Base-by-base conservation (phyloP, 2,888 invertebrate species). In the Baccha elongata region DNA sequence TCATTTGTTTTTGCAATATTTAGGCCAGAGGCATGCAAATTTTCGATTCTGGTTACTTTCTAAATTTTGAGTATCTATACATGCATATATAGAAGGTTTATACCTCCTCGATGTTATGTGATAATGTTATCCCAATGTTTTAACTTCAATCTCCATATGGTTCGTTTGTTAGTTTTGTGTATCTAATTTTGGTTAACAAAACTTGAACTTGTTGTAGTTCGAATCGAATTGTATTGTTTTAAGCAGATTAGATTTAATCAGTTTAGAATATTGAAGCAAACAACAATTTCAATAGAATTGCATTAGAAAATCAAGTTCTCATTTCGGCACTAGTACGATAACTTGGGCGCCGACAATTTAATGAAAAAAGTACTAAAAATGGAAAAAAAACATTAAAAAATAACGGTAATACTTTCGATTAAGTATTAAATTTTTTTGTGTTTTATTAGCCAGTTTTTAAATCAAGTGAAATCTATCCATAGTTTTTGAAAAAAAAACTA, bases 1-100 rank as follows among this genome's bases (percentile, higher is more conserved):
- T 58, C 42, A 21, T 46, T 19, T 58, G 23, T 58, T 58, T 58
- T 40, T 58, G 58, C 58, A 58, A 42, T 23, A 42, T 42, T 58
- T 58, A 58, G 17, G 8, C 40, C 40, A 15, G 58, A 26, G 23
- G 40, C 26, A 4, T 40, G 42, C 8, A 11, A 35, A 11, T 42
- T 42, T 58, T 17, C 17, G 11, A 15, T 23, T 58, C 23, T 58
- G 15, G 58, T 26, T 11, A 42, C 58, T 10, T 1, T 58, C 42
- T 23, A 58, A 15, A 58, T 58, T 58, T 58, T 42, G 23, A 40
- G 23, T 11, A 29, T 29, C 10, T 11, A 21, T 11, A 10, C 17
- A 1, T 50, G 2, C 15, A 15, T 4, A 21, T 44, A 21, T 8
- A 0, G 8, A 46, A 13, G 48, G 21, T 4, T 10, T 17, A 19